Base-by-base conservation (phyloP, 2,113 vertebrate genomes). In the Acrocephalus kingi region DNA sequence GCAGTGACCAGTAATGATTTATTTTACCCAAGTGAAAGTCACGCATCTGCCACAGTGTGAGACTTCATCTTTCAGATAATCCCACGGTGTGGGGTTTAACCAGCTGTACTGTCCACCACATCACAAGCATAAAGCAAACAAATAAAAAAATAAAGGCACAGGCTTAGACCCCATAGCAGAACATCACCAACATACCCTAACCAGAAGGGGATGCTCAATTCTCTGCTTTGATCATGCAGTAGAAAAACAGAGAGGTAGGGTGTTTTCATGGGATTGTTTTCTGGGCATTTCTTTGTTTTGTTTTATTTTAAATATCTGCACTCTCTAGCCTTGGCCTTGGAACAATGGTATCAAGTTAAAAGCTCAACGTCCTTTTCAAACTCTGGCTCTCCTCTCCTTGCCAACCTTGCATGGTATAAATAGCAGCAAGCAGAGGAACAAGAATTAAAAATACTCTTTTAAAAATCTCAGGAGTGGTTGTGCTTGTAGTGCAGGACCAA, bases 311-410 rank as follows among this genome's bases (percentile, higher is more conserved):
- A 76, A 72, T 37, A 90, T 14, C 27, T 28, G 20, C 62, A n/a
- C 52, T 52, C 39, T 48, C 51, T 62, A 0, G 4, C 46, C 46
- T 84, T 74, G 59, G 80, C 77, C 87, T 77, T 68, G 39, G 68
- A 68, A 93, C 92, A 95, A 82, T 21, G 48, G 33, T 81, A 90
- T 93, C 84, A 80, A 58, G 93, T 96, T 92, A 52, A 93, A 93
- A 94, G 58, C 73, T 77, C 68, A 39, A 13, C 15, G 80, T 69
- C 95, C 74, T 84, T 92, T 81, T 15, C 80, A 49, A 87, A 41
- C 3, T 2, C 82, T 5, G 49, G 11, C 67, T 89, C 52, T 49
- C 33, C n/a, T 58, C 59, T 58, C 84, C 84, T 77, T 45, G 79
- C 90, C 92, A 96, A 69, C 92, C 89, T 61, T 59, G 55, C 16